Evolutionary conservation across 2,113 vertebrate species (phyloP), one percentile per base, ranked within the genome.

Genomic region (Tympanuchus pallidicinctus): DNA sequence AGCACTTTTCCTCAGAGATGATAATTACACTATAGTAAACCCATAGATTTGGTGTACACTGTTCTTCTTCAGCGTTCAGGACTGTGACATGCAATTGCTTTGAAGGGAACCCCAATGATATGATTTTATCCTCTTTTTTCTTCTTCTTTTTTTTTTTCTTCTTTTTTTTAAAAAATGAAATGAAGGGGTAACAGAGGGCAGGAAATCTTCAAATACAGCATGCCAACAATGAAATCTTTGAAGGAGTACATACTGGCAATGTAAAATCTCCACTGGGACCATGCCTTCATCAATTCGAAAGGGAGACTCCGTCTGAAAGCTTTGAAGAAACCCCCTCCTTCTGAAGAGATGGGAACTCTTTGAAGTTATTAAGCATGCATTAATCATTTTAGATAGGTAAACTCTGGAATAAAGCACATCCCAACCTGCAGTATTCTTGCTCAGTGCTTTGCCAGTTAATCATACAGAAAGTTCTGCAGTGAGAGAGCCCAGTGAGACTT

Each of bases 211-310:
- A 97, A 96, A 97, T 96, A 42, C 77, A 83, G 67, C 65, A 71
- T 88, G 88, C 93, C 93, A 93, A 94, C 94, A 96, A 95, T 96
- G 95, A 96, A 89, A 93, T 94, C 94, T 97, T 97, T 96, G 96
- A 97, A 95, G 95, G 82, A 86, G 70, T 70, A 56, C 71, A 76
- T 60, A 78, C 85, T 92, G 90, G 80, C 79, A 70, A 40, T 87
- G 82, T 82, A 89, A 91, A 93, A 92, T 89, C 63, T 95, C 97
- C 92, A 87, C 75, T 91, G 95, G 95, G 95, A 94, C 61, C 47
- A 14, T 89, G 88, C 90, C 95, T 97, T 96, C 94, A 94, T 94
- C 97, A 96, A 88, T 77, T 93, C 74, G 1, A 97, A 96, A 93
- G 92, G 83, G 75, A 96, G 86, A 88, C 50, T 92, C 71, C 81